Conservation (phyloP, 2,888 invertebrate species). For the Conops quadrifasciatus region DNA sequence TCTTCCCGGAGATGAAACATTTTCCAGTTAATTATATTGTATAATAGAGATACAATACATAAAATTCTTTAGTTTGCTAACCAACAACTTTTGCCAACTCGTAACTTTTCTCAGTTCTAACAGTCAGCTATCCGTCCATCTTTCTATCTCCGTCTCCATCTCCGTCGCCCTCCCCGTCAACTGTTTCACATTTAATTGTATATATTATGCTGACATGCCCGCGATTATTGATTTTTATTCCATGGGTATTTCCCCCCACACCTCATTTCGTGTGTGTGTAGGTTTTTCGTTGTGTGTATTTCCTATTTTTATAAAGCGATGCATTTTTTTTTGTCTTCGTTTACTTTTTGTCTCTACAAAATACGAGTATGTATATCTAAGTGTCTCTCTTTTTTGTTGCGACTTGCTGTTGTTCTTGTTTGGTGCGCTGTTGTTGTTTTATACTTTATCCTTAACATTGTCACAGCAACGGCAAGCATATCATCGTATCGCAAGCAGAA, state of each 20-base stretch:
- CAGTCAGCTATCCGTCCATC: no score
- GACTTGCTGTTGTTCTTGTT: slow-evolving; percentile 20
- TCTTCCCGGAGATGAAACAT: no score
- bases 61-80: no score
- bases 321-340: not conserved
- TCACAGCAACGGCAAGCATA: slow-evolving; percentile 50
- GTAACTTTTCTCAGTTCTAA: no score
- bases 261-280: slow-evolving; percentile 8
- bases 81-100: no score
- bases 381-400: slow-evolving; percentile 15
- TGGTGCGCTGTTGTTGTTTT: slow-evolving; percentile 33
- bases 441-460: slow-evolving; percentile 37
- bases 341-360: not conserved
- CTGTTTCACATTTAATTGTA: slow-evolving; percentile 10
- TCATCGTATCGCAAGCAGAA: slow-evolving; percentile 56
- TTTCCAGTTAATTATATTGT: no score
- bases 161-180: no score
- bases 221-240: slow-evolving; percentile 60
- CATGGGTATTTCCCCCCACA: slow-evolving; percentile 46
- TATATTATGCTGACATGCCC: slow-evolving; percentile 47
- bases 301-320: not conserved
- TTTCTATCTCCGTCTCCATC: no score
- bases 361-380: not conserved
- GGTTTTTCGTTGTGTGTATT: not conserved
- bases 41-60: no score